Evolutionary conservation across 2,113 vertebrate species (phyloP), one percentile per base, ranked within the genome.

Genomic region (Myxocyprinus asiaticus): DNA sequence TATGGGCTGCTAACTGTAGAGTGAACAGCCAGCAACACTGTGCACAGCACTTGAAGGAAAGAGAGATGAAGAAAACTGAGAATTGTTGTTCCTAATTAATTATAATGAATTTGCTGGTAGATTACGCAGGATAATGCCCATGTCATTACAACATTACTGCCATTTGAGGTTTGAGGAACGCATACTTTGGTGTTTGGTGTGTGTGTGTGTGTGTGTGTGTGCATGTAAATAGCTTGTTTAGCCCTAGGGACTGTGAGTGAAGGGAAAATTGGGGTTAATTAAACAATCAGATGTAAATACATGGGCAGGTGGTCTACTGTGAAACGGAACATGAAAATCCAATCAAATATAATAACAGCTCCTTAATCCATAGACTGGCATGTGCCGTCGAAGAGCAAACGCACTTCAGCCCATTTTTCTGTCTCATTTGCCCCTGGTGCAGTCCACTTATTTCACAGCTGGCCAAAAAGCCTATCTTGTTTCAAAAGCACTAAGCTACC

Each of bases 11-110:
- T 70, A 10, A 61, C 22, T 68, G 76, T 68, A 65, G 45, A 9
- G 58, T 33, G 44, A 48, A 56, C 22, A 4, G 69, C 47, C 33
- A 69, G 64, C 59, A 74, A 14, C 75, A 66, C 55, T 4, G 63
- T 67, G 71, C 73, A 76, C 84, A 84, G 61, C 76, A 86, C 88
- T 85, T 76, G 55, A 51, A 88, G 87, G 87, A 86, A 48, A 33
- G 56, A 33, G 56, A 67, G 79, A 71, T 78, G 72, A 44, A 42
- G 82, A 67, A 84, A 81, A 82, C 65, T 72, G 74, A 80, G 77
- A 87, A 84, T 83, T 88, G 89, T 89, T 87, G 82, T 76, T 83
- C 68, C 80, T 91, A 92, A 93, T 93, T 91, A 90, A 93, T 83
- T 83, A 72, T 67, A 79, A 86, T 43, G 65, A 84, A 82, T 92